These are phyloP conservation scores for Blennius ocellaris DNA, from an alignment of 2,113 vertebrate species.

Conservation along the genomic window DNA sequence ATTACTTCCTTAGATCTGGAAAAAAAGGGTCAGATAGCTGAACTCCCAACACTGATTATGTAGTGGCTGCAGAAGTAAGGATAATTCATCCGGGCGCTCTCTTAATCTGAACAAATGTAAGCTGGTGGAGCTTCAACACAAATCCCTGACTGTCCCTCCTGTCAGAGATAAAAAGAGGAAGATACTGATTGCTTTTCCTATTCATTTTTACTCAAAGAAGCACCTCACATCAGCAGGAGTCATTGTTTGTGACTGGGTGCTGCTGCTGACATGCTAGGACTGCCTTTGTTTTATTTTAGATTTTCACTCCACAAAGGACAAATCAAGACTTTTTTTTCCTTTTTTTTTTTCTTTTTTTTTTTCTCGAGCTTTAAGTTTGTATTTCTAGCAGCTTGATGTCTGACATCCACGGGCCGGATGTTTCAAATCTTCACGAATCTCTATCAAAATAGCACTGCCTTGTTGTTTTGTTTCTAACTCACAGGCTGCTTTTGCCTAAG, in stretches of 20 bases:
- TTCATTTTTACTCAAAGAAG: constrained; percentile 67
- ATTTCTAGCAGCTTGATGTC: constrained; percentile 58
- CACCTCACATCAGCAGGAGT: constrained; percentile 61
- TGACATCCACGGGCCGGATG: constrained; percentile 62
- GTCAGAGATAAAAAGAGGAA: constrained; percentile 74
- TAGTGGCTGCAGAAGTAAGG: constrained; percentile 34
- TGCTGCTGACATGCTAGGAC: constrained; percentile 55
- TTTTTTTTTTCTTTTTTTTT: constrained; percentile 40
- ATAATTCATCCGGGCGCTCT: constrained; percentile 63
- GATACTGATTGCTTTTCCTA: constrained; percentile 69
- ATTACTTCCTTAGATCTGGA: constrained; percentile 13
- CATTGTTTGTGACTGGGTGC: constrained; percentile 54
- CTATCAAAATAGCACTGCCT: constrained; percentile 70
- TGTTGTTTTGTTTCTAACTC: constrained; percentile 59
- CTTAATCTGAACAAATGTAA: constrained; percentile 80
- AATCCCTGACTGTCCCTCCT: constrained; percentile 80
- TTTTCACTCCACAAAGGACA: constrained; percentile 56
- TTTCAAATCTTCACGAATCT: constrained; percentile 63
- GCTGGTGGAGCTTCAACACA: constrained; percentile 70
- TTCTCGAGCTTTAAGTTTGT: constrained; percentile 53
- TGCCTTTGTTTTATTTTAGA: constrained; percentile 71
- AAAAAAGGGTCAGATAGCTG: constrained; percentile 56
- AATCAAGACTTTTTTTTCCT: constrained; percentile 62
- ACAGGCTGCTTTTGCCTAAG: constrained; percentile 29
- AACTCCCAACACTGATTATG: constrained; percentile 50